Evolutionary conservation across 2,888 invertebrate genomes (phyloP), one percentile per base, ranked within the genome.

Genomic region (Brachynemurus nebulosus): DNA sequence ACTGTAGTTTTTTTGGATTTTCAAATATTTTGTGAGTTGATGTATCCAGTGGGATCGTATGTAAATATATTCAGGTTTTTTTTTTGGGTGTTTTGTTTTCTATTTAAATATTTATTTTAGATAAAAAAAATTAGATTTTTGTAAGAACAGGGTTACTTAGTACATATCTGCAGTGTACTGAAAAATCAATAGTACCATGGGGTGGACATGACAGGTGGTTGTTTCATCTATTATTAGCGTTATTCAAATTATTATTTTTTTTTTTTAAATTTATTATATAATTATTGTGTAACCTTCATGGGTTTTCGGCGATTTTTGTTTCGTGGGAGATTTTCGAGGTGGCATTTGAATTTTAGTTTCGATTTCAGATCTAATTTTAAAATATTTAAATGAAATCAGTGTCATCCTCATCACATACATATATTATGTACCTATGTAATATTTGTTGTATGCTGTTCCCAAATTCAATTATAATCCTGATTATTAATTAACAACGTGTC

Each of bases 151-250:
- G 42, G 42, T 42, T 42, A n/a, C n/a, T n/a, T n/a, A 42, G 42
- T 42, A 25, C 25, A 34, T 64, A 64, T 65, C 65, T 61, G 65
- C 65, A 65, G 62, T 65, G 65, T 62, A 52, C 56, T 49, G 53
- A 63, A 65, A 65, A 65, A 65, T 65, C 65, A 64, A 65, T 65
- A 64, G 59, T 60, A 61, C 61, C n/a, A n/a, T n/a, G 59, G 25
- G 44, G 45, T 43, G 50, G 47, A 44, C 30, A 58, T 61, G 62
- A 63, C 62, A 64, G 63, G 63, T 63, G 62, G 62, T 63, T 63
- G 62, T 42, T 45, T 38, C 36, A 21, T 44, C 37, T 44, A 37
- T 37, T 44, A 30, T 30, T 30, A 30, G 30, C 30, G 14, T 30
- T 30, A 30, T 30, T 30, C 14, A 30, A 30, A 30, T 30, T 12